These are phyloP conservation scores for Zoanthus sansibaricus DNA, from an alignment of 92 coral and sea anemone species.

Conservation along the genomic window DNA sequence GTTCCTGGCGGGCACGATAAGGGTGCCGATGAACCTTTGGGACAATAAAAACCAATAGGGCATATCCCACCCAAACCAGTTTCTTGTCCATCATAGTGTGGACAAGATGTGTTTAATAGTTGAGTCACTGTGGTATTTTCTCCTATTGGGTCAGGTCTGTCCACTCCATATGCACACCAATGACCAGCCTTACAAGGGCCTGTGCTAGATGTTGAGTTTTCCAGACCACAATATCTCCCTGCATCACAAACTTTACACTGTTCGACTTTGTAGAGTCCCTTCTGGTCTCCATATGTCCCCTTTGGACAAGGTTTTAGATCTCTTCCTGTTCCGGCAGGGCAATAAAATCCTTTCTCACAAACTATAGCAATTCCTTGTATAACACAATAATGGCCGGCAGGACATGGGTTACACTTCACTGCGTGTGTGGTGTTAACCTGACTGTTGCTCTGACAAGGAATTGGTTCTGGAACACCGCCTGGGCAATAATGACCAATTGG, in stretches of 20 bases:
- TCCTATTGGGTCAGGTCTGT: slow-evolving; percentile 90
- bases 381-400: slow-evolving; percentile 94
- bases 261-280: slow-evolving; percentile 72
- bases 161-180: slow-evolving; percentile 97
- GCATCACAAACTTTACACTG: slow-evolving; percentile 96
- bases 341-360: slow-evolving; percentile 88
- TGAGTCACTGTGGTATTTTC: slow-evolving; percentile 50
- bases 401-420: slow-evolving; percentile 92
- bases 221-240: slow-evolving; percentile 88
- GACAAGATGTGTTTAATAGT: slow-evolving; percentile 77
- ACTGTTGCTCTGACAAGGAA: slow-evolving; percentile 98
- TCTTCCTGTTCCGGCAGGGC: slow-evolving; percentile 96
- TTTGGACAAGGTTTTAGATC: slow-evolving; percentile 94
- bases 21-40: slow-evolving; percentile 80
- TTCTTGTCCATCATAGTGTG: slow-evolving; percentile 89
- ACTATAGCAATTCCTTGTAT: slow-evolving; percentile 85
- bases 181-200: slow-evolving; percentile 91
- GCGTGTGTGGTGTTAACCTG: slow-evolving; percentile 94
- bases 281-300: slow-evolving; percentile 95
- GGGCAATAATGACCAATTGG: slow-evolving; percentile 92
- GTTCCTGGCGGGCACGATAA: slow-evolving; percentile 80
- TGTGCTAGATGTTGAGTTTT: slow-evolving; percentile 76
- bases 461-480: slow-evolving; percentile 93
- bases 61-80: slow-evolving; percentile 97
- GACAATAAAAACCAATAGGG: slow-evolving; percentile 88